These are phyloP conservation scores for Scelioninae gen. 1 DNA, from an alignment of 2,888 invertebrate species.

Conservation along the genomic window DNA sequence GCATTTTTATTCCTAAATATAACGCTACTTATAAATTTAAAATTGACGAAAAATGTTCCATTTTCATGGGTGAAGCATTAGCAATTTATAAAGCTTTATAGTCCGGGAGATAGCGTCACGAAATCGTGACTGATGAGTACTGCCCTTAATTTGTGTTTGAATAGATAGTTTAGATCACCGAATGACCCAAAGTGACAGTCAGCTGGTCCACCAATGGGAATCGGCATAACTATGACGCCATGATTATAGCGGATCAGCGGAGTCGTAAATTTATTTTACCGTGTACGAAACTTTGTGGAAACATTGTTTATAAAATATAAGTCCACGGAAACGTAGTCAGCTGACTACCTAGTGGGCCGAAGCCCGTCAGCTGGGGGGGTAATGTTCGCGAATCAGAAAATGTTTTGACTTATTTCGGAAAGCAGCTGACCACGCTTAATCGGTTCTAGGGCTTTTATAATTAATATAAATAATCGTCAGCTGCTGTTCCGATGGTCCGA, in stretches of 20 bases:
- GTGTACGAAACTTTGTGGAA: slow-evolving; percentile 17
- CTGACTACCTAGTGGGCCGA: slow-evolving; percentile 3
- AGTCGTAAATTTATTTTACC: slow-evolving; percentile 8
- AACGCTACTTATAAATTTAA: too few species aligned
- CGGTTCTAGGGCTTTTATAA: slow-evolving; percentile 1
- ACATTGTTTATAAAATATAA: slow-evolving; percentile 4
- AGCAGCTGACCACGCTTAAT: not conserved
- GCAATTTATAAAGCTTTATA: too few species aligned
- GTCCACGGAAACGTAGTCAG: slow-evolving; percentile 6
- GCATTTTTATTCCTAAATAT: too few species aligned
- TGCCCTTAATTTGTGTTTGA: not conserved
- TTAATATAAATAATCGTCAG: slow-evolving; percentile 6
- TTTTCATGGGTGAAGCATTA: too few species aligned
- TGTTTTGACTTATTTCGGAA: not conserved
- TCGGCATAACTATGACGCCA: not conserved
- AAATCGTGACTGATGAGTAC: not conserved
- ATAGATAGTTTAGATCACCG: not conserved
- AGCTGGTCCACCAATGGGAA: not conserved
- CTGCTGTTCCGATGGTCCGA: slow-evolving; percentile 9
- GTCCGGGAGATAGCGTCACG: not conserved
- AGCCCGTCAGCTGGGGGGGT: slow-evolving; percentile 20
- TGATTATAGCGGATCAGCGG: slow-evolving; percentile 15
- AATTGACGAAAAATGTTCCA: too few species aligned
- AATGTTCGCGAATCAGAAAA: slow-evolving; percentile 3
- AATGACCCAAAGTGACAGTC: not conserved